Evolutionary conservation across 2,888 invertebrate species (phyloP).

Genomic region (Aleiodes testaceus): DNA sequence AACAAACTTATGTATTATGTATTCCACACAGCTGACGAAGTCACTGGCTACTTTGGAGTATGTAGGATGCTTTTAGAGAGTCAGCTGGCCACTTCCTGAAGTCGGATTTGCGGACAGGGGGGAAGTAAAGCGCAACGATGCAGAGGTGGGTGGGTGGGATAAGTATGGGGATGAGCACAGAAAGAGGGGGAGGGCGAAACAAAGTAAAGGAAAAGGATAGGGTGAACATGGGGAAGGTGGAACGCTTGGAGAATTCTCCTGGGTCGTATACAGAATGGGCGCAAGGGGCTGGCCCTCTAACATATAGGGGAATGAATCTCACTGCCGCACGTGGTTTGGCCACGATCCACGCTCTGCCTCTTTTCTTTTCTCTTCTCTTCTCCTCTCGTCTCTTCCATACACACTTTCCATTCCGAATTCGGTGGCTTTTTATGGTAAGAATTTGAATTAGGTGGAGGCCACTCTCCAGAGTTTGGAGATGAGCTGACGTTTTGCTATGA

Average conservation of each 20-base stretch:
- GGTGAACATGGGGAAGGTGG: slow-evolving; percentile 42
- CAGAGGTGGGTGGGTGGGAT: slow-evolving; percentile 30
- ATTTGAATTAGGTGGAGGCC: slow-evolving; percentile 71
- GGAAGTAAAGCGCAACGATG: slow-evolving; percentile 40
- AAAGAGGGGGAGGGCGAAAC: slow-evolving; percentile 39
- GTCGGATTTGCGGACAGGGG: slow-evolving; percentile 45
- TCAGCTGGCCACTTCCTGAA: slow-evolving; percentile 44
- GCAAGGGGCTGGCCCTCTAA: slow-evolving; percentile 62
- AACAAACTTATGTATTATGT: slow-evolving; percentile 28
- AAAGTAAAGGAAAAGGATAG: slow-evolving; percentile 43
- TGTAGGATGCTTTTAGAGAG: slow-evolving; percentile 45
- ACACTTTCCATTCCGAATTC: slow-evolving; percentile 51
- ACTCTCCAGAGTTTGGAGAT: slow-evolving; percentile 59
- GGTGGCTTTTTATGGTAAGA: slow-evolving; percentile 48
- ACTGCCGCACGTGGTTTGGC: slow-evolving; percentile 71
- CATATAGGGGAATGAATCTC: slow-evolving; percentile 71
- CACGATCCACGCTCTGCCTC: slow-evolving; percentile 66
- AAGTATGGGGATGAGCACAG: slow-evolving; percentile 38
- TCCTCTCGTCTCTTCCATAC: slow-evolving; percentile 36
- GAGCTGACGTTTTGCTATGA: slow-evolving; percentile 58
- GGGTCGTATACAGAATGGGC: slow-evolving; percentile 47
- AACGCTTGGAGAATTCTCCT: slow-evolving; percentile 46
- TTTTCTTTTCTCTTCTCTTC: too few species aligned
- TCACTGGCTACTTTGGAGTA: slow-evolving; percentile 49
- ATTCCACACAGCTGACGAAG: slow-evolving; percentile 41